Evolutionary conservation across 2,888 invertebrate species (phyloP), one percentile per base, ranked within the genome.

Genomic region (Rhingia rostrata): DNA sequence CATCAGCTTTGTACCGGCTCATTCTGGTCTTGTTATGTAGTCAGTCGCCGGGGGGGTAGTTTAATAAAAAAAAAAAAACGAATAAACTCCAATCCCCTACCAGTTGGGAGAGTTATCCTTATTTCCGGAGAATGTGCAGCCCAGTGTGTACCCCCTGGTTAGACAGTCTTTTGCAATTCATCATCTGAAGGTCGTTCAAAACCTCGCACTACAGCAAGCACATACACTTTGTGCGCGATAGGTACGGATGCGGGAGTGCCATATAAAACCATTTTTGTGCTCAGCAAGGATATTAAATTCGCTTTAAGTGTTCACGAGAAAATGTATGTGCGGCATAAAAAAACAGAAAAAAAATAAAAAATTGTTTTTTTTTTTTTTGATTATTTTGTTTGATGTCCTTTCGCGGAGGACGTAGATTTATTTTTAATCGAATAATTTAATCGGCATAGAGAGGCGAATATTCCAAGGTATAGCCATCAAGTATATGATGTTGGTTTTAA

Each of bases 271-370:
- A 22, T 22, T 22, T 22, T 49, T 58, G 37, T 22, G 22, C 22
- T 22, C 35, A 49, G 66, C 41, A 41, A 30, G 74, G 74, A 51
- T 58, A 74, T 75, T 75, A 75, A 75, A 75, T 75, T 60, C 37
- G 43, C 51, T 66, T 75, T 66, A 66, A 75, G 54, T 66, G 66
- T 51, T 67, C 37, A 54, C 66, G 12, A 41, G 10, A 22, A 64
- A 47, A 63, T 45, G 41, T 61, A 30, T 37, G 45, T 32, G 41
- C 2, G 45, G 10, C 49, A 49, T 66, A 63, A 61, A 63, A 72
- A 53, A 35, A 33, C 7, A 45, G 3, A 9, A 6, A n/a, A 30
- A 47, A 12, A 14, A 47, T 22, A 9, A 37, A 37, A 30, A 35
- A n/a, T 35, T 54, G n/a, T 45, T 45, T 12, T 43, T 43, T 4